Evolutionary conservation across 2,113 vertebrate species (phyloP), one percentile per base, ranked within the genome.

Genomic region (Istiophorus platypterus): DNA sequence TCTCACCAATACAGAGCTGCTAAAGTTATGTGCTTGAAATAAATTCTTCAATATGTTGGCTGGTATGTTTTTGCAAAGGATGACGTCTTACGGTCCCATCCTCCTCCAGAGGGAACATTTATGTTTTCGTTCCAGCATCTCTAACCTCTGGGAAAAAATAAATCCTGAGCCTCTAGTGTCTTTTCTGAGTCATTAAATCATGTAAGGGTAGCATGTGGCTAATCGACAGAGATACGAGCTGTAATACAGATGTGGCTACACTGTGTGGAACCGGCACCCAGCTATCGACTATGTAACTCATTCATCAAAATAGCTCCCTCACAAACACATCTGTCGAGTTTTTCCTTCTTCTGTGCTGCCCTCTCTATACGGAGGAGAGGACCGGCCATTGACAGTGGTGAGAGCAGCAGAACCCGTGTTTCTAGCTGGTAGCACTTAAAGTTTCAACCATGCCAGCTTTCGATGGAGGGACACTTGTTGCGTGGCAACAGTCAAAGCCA

Each of bases 1-100:
- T 62, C 57, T 56, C 61, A 67, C 54, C 37, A 61, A 51, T 54
- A 76, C 24, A 52, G 41, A 80, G 54, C 8, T 71, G 56, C 45
- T 51, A 20, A 77, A 69, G 24, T 1, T 0, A n/a, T 24, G 15
- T 7, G 15, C 37, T 70, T 68, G 0, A 79, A 56, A 66, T 59
- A 54, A 73, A 74, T 27, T 59, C 15, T 67, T 10, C 6, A 11
- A 39, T 57, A 29, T 18, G 24, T 31, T 14, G 49, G 12, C 12
- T 67, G 34, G 9, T 45, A n/a, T n/a, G 24, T 24, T n/a, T 8
- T 5, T 17, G 10, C 27, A 5, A 63, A 69, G 34, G 0, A 41
- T 37, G 18, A 34, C 10, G 22, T 29, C 15, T 39, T 56, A 14
- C 34, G 24, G 10, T 59, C 15, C 7, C 29, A 12, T 29, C 8